Conservation (phyloP, 2,797 vertebrate genomes). For the Microcaecilia unicolor region DNA sequence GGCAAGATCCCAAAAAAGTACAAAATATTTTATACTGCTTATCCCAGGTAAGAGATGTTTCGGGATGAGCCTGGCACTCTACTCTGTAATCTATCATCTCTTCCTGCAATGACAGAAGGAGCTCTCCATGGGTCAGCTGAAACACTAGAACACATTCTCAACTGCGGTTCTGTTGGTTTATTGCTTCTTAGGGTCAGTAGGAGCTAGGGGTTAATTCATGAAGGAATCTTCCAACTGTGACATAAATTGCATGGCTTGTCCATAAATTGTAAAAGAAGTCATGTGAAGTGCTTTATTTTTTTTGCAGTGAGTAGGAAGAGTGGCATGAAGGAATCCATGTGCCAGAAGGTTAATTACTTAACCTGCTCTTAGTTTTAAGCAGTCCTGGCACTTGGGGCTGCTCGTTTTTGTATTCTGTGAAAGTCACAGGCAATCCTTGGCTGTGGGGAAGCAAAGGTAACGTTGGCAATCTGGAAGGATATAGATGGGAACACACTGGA, state of each 20-base stretch:
- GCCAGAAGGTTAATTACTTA: conserved; percentile 45
- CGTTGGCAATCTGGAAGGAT: too few relatives aligned
- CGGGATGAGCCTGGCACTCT: conserved; percentile 1
- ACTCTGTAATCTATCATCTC: conserved; percentile 38
- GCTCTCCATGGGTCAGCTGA: conserved; percentile 22
- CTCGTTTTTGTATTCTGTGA: too few relatives aligned
- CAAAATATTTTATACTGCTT: too few relatives aligned
- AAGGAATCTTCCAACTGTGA: conserved; percentile 32
- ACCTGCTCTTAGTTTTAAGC: too few relatives aligned
- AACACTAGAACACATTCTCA: conserved; percentile 24
- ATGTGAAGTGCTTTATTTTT: conserved; percentile 20
- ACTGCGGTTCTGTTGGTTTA: conserved; percentile 30
- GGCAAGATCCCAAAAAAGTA: too few relatives aligned
- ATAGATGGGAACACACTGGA: too few relatives aligned
- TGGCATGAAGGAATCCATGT: conserved; percentile 9
- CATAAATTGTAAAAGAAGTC: conserved; percentile 46
- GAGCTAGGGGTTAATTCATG: conserved; percentile 34
- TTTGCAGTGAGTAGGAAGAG: too few relatives aligned
- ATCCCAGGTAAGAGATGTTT: conserved; percentile 10
- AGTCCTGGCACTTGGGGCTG: too few relatives aligned
- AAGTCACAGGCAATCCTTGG: too few relatives aligned
- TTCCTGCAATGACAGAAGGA: conserved; percentile 11
- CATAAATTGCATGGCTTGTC: conserved; percentile 35
- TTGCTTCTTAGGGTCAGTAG: conserved; percentile 36
- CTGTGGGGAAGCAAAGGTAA: too few relatives aligned